phyloP scores from a whole-genome alignment of 2,888 invertebrate genomes.

The Matsumyia berberina region DNA sequence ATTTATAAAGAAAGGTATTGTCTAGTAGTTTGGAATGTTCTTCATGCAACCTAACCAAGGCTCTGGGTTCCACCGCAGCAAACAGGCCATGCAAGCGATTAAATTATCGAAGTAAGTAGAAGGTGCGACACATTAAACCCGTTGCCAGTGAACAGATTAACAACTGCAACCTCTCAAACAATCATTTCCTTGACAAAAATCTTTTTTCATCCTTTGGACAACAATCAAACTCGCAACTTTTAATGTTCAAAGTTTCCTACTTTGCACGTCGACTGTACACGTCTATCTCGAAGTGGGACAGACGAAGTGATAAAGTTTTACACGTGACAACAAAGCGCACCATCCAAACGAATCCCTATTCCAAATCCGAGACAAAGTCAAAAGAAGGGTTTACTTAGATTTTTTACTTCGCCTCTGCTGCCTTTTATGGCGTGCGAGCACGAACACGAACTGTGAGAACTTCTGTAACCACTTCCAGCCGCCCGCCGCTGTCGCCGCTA shows the following conservation, averaged over 20 bases:
- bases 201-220: background rate
- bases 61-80: too few relatives aligned
- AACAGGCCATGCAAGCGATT: too few relatives aligned
- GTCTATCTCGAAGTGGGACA: background rate
- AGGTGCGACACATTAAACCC: too few relatives aligned
- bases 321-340: conserved; percentile 60
- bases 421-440: conserved; percentile 42
- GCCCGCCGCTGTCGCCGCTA: too few relatives aligned
- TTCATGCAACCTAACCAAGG: too few relatives aligned
- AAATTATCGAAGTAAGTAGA: too few relatives aligned
- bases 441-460: conserved; percentile 35
- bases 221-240: background rate
- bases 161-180: too few relatives aligned
- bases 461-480: conserved; percentile 20
- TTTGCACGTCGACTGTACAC: background rate
- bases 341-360: conserved; percentile 34
- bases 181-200: too few relatives aligned
- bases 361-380: conserved; percentile 32
- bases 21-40: too few relatives aligned
- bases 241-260: background rate
- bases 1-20: too few relatives aligned
- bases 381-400: conserved; percentile 46
- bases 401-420: background rate
- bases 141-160: too few relatives aligned
- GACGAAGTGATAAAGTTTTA: conserved; percentile 19